These are phyloP conservation scores for Drosophila erecta DNA, from an alignment of 1,140 invertebrate genomes.

Conservation along the genomic window DNA sequence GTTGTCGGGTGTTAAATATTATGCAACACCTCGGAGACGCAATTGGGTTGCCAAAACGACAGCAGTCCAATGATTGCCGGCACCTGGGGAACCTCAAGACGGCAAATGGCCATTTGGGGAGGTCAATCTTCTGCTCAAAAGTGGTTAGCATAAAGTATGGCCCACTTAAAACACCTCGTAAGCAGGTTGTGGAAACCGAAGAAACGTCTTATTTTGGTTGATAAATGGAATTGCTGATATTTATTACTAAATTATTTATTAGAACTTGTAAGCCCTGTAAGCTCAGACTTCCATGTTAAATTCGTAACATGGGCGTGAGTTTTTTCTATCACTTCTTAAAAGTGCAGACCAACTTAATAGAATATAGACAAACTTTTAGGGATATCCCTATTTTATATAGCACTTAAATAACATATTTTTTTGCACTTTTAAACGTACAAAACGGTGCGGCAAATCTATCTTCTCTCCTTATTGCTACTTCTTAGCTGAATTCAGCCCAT, in stretches of 20 bases:
- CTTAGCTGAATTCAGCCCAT: not conserved
- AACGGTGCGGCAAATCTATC: not conserved
- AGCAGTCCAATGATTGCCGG: conserved; percentile 14
- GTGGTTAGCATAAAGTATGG: conserved; percentile 7
- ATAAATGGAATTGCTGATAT: not conserved
- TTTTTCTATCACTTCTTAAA: not conserved
- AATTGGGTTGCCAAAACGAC: not conserved
- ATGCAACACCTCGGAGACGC: conserved; percentile 23
- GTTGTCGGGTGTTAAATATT: conserved; percentile 34
- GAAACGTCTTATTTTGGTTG: not conserved
- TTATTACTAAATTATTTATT: not conserved
- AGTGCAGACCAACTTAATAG: no score
- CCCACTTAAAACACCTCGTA: conserved; percentile 11
- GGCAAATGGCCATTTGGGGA: conserved; percentile 13
- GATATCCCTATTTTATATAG: no score
- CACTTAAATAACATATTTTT: not conserved
- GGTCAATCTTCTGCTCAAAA: conserved; percentile 5
- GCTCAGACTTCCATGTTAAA: no score
- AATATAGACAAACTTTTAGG: no score
- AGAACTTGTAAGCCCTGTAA: not conserved
- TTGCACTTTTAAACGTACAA: not conserved
- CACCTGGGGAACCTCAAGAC: not conserved
- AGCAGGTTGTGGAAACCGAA: not conserved
- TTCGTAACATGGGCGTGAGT: no score
- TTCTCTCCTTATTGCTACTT: no score